Percentiles rank a stretch among this genome's conserved stretches.
These are phyloP conservation scores for Galleria mellonella DNA, from an alignment of 1,140 invertebrate genomes.

Conservation along the genomic window DNA sequence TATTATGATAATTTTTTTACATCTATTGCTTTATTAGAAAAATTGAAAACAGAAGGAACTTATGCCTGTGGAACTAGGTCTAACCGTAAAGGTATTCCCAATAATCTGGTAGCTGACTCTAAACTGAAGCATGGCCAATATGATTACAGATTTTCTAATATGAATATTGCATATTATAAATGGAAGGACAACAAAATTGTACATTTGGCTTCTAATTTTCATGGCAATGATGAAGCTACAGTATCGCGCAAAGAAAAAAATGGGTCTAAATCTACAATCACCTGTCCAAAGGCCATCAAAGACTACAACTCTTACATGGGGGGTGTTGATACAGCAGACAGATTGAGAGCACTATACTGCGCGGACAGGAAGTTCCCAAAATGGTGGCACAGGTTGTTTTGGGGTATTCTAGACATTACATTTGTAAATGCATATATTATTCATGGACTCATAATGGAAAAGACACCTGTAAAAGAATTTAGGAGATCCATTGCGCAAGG, in stretches of 20 bases:
- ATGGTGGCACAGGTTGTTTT: constrained; percentile 54
- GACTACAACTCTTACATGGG: constrained; percentile 49
- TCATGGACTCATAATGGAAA: too few relatives aligned
- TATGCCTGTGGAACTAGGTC: too few relatives aligned
- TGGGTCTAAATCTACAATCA: constrained; percentile 26
- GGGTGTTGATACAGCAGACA: constrained; percentile 43
- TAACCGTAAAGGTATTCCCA: too few relatives aligned
- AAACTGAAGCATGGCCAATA: too few relatives aligned
- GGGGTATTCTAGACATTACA: constrained; percentile 30
- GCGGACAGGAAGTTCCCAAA: constrained; percentile 44
- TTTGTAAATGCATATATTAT: constrained; percentile 33
- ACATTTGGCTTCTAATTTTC: constrained; percentile 57
- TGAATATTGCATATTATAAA: constrained; percentile 42
- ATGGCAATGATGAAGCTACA: constrained; percentile 29
- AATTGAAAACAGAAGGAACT: too few relatives aligned
- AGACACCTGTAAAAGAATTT: too few relatives aligned
- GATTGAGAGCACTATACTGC: constrained; percentile 38
- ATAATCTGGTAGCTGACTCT: too few relatives aligned
- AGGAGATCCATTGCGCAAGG: too few relatives aligned
- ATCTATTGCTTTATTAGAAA: constrained; percentile 38
- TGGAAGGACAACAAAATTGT: constrained; percentile 51
- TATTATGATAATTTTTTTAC: constrained; percentile 66
- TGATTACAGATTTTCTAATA: too few relatives aligned
- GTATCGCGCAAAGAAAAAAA: constrained; percentile 26
- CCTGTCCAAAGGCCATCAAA: constrained; percentile 29